Conservation (phyloP, 2,888 invertebrate genomes). For the Pachliopta kotzebuea region DNA sequence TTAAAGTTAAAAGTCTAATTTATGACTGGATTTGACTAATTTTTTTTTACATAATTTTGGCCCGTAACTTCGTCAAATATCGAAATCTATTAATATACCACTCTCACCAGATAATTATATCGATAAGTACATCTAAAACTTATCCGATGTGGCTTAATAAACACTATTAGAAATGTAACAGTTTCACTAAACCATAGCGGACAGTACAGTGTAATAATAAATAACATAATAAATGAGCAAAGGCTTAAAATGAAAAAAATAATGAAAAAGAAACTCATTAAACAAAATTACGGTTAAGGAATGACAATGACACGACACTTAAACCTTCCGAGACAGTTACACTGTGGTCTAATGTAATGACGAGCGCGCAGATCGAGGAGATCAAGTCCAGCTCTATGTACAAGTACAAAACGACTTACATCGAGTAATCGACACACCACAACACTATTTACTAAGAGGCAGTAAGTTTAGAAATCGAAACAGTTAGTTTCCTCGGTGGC, state of each 20-base stretch:
- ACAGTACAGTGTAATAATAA: constrained; percentile 60
- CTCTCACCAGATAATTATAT: constrained; percentile 45
- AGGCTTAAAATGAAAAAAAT: constrained; percentile 47
- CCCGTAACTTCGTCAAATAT: constrained; percentile 68
- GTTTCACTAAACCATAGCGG: constrained; percentile 48
- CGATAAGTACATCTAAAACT: constrained; percentile 52
- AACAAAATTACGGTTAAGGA: constrained; percentile 46
- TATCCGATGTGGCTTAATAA: constrained; percentile 39
- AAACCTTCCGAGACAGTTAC: constrained; percentile 37
- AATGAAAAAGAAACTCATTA: constrained; percentile 37
- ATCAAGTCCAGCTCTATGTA: constrained; percentile 32
- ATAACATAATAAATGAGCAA: constrained; percentile 69
- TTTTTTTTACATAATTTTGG: constrained; percentile 62
- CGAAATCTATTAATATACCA: constrained; percentile 43
- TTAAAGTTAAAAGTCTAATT: constrained; percentile 34
- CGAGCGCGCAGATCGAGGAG: constrained; percentile 19
- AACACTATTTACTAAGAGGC: background rate
- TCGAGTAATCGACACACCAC: constrained; percentile 3
- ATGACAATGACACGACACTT: constrained; percentile 47
- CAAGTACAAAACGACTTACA: constrained; percentile 23
- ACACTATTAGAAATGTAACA: constrained; percentile 48
- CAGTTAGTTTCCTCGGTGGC: background rate
- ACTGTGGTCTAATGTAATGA: constrained; percentile 26
- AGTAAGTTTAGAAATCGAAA: background rate
- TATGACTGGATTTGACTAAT: constrained; percentile 68